Evolutionary conservation across 2,888 invertebrate species (phyloP), one percentile per base, ranked within the genome.

Genomic region (Euplagia quadripunctaria): DNA sequence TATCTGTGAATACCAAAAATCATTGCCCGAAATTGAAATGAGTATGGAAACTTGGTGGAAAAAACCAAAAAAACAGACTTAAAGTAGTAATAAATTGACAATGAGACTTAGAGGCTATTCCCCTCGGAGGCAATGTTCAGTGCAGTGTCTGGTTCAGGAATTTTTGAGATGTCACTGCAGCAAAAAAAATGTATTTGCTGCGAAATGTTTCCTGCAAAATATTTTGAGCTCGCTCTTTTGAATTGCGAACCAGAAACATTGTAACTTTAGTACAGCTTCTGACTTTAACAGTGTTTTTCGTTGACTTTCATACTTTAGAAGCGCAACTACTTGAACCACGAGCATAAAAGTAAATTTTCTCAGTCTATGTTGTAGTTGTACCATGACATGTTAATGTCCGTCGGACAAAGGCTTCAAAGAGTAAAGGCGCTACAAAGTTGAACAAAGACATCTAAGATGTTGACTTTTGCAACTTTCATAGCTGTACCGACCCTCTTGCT

Each of bases 401-500:
- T 31, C 61, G 41, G n/a, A 55, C 68, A 68, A 68, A 68, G 68
- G 52, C 14, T 68, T 55, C 42, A 42, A 42, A 42, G n/a, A 61
- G 46, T 46, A 61, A 68, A 31, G 43, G 43, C 51, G 46, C 43
- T 61, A 58, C 68, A 46, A 46, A 61, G 58, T 69, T n/a, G 31
- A 46, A 69, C 68, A 69, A 69, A 46, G 68, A 31, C 14, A 46
- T 17, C 41, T 17, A 68, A 69, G 43, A 61, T 43, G 61, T 61
- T 46, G 46, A 20, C 61, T 69, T 69, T 16, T 51, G 17, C 66
- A 66, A 66, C 31, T 66, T 66, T 66, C 8, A 66, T 66, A 31
- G 51, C 4, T 16, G 17, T 11, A 17, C 16, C 31, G 51, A 41
- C 51, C 51, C 6, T 61, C 31, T 61, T 61, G 31, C 5, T 31